Evolutionary conservation across 2,113 vertebrate species (phyloP), one percentile per base, ranked within the genome.

Genomic region (Azemiops feae): DNA sequence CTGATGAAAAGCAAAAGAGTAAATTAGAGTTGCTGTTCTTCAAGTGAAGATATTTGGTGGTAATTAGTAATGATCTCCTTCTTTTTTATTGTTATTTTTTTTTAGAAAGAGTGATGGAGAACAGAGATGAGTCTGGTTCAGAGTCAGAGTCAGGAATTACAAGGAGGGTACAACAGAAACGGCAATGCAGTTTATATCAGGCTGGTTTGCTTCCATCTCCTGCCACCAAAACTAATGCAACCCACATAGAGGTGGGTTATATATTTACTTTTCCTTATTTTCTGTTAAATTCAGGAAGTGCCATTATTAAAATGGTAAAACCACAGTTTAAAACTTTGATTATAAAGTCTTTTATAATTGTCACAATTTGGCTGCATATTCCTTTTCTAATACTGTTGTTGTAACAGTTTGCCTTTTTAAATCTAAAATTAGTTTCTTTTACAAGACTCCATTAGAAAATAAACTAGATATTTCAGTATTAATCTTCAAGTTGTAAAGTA

Each of bases 101-200:
- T 93, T 18, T 47, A 98, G 98, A 97, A 93, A 96, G 92, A 95
- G 87, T 96, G 95, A 97, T 96, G 94, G 97, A 97, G 92, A 97
- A 96, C 94, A 94, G 93, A 85, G 97, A 98, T 45, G 97, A 98
- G 5, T 97, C 97, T 12, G 97, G 97, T 60, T 96, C 97, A 10
- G 96, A 97, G n/a, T 88, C 95, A 1, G 98, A 98, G 39, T 95
- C 94, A 91, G 97, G 97, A 96, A 95, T 98, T 94, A 98, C 97
- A 92, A 97, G 97, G 95, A 98, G 98, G 93, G 97, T 97, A 91
- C 97, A 97, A 93, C 97, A 97, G 94, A 98, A 97, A 93, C 96
- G 97, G 81, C 96, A 97, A 57, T 97, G 95, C 96, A 97, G 92
- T 95, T 95, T 96, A 0, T 97, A 95, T 85, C 97, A 97, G 0